A percentile compares a stretch with the other conserved stretches of the same genome.
Conservation (phyloP, 2,797 vertebrate genomes). For the Hydrolagus colliei region DNA sequence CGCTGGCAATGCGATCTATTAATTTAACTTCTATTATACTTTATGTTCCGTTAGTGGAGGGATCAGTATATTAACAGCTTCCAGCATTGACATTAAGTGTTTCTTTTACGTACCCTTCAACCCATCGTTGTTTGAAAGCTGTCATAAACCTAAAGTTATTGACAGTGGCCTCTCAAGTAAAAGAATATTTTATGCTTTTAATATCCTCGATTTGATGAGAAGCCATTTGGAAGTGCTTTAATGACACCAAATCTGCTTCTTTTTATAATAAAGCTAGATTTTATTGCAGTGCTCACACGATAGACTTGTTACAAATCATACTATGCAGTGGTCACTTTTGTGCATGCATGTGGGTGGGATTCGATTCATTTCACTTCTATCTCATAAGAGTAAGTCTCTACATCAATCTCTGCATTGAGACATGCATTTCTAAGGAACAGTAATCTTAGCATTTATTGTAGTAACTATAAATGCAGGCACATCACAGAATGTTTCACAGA, state of each 20-base stretch:
- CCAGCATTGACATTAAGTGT: not conserved
- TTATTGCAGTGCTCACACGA: not conserved
- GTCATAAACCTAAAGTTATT: not conserved
- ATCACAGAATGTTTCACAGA: too few relatives aligned
- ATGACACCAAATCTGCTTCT: not conserved
- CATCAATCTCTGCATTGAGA: too few relatives aligned
- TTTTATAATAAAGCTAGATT: constrained; percentile 12
- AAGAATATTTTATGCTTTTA: constrained; percentile 23
- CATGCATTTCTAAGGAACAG: too few relatives aligned
- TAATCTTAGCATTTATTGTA: too few relatives aligned
- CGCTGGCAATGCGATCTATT: not conserved
- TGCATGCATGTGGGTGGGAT: not conserved
- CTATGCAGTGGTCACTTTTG: not conserved
- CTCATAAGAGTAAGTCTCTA: too few relatives aligned
- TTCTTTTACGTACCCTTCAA: not conserved
- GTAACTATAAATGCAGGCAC: too few relatives aligned
- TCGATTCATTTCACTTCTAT: not conserved
- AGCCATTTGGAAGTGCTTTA: not conserved
- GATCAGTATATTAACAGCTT: constrained; percentile 1
- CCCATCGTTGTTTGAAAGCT: not conserved
- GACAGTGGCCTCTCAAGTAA: not conserved
- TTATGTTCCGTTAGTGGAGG: not conserved
- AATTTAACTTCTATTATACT: constrained; percentile 15
- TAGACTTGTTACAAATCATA: constrained; percentile 11
- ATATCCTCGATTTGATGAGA: constrained; percentile 13